Evolutionary conservation across 2,888 invertebrate genomes (phyloP), one percentile per base, ranked within the genome.

Genomic region (Drosophila anomalata): DNA sequence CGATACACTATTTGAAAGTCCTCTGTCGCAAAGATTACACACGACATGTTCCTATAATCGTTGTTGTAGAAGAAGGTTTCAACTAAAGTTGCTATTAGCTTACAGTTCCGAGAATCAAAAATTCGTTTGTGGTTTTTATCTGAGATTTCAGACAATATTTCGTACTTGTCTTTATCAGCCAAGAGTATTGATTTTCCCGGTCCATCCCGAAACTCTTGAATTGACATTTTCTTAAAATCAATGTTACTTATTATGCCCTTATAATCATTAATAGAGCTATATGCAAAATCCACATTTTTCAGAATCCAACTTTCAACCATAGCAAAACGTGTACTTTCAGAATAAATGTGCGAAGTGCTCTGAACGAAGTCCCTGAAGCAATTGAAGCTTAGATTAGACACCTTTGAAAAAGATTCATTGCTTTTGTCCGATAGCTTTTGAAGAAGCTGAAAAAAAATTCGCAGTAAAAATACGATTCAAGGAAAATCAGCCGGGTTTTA

Each of bases 301-400:
- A 9, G 9, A 8, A 57, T 17, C 51, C 42, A 50, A 9, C 20
- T 46, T 39, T 58, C 58, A 2, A 31, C 20, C 9, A 53, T 20
- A 0, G 2, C 5, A 26, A 42, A 53, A 3, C 54, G 53, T n/a
- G 8, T 8, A 14, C 0, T 1, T 24, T 5, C 3, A 9, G 1
- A 4, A 3, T n/a, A 14, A 39, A 9, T 14, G 14, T 39, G 11
- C 39, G 39, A 2, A 7, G 9, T 29, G 2, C 0, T 3, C 5
- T 11, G 3, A 9, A 41, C 20, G 11, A 39, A 57, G 3, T 51
- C n/a, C 2, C 1, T 5, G 1, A 57, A 57, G 7, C 51, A 29
- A 11, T 51, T 51, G 20, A 57, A n/a, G 0, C 4, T 4, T 26
- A 57, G 11, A 6, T 41, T 3, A 11, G 50, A 20, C 2, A 3